Evolutionary conservation across 2,888 invertebrate genomes (phyloP).

Genomic region (Cheilosia scutellata): DNA sequence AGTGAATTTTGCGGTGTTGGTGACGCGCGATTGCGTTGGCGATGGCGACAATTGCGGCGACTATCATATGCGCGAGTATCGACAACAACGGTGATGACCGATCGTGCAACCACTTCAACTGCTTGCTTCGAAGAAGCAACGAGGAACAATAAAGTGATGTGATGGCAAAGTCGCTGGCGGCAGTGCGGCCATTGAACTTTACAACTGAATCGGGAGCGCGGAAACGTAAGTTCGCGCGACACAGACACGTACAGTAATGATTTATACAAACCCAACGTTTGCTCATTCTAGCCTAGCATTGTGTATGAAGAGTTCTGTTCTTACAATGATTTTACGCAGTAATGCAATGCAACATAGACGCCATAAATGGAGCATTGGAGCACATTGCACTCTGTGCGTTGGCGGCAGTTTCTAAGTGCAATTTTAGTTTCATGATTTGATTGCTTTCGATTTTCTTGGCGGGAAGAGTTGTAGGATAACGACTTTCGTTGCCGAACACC

Average conservation of each 20-base stretch:
- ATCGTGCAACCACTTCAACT: conserved; percentile 37
- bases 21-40: conserved; percentile 31
- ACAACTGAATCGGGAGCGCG: conserved; percentile 37
- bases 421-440: not conserved
- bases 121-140: conserved; percentile 17
- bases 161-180: conserved; percentile 12
- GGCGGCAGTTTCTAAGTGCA: not conserved
- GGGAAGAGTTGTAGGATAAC: not conserved
- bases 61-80: conserved; percentile 19
- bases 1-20: conserved; percentile 51
- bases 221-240: conserved; percentile 26
- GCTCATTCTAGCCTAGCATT: conserved; percentile 13
- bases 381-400: conserved; percentile 38
- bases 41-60: conserved; percentile 50
- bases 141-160: conserved; percentile 8
- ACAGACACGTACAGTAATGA: conserved; percentile 11
- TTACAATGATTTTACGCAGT: conserved; percentile 40
- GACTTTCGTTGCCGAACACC: not conserved
- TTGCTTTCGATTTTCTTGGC: conserved; percentile 27
- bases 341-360: conserved; percentile 16
- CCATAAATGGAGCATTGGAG: conserved; percentile 46
- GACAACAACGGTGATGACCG: conserved; percentile 49
- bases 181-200: conserved; percentile 56
- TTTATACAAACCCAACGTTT: conserved; percentile 31
- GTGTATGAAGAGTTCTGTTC: conserved; percentile 28